A percentile compares a stretch with the other conserved stretches of the same genome.
These are phyloP conservation scores for Ceramica pisi DNA, from an alignment of 2,888 invertebrate species.

Conservation along the genomic window DNA sequence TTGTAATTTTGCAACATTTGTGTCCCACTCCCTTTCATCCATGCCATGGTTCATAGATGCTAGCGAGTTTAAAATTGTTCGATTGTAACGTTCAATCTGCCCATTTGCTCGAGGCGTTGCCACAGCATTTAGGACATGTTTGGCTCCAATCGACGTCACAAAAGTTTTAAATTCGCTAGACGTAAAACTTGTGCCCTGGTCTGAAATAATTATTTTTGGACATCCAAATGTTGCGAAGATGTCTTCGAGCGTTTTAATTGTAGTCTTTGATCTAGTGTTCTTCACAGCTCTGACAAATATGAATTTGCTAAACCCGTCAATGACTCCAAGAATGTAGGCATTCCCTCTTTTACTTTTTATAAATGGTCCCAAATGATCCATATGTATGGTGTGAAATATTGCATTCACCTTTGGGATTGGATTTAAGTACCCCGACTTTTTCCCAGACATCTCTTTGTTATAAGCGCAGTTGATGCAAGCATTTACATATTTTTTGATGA, in stretches of 20 bases:
- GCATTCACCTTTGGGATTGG: conserved; percentile 9
- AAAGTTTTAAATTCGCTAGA: neutral
- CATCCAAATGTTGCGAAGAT: conserved; percentile 7
- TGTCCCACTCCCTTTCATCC: neutral
- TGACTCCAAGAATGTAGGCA: conserved; percentile 1
- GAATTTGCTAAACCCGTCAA: conserved; percentile 17
- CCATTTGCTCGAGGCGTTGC: no score
- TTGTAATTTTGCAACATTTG: neutral
- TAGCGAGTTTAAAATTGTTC: no score
- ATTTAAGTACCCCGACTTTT: conserved; percentile 1
- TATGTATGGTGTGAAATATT: conserved; percentile 14
- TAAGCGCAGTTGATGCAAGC: conserved; percentile 10
- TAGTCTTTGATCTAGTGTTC: conserved; percentile 6
- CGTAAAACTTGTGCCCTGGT: conserved; percentile 20
- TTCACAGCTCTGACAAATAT: conserved; percentile 14
- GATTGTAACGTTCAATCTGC: no score
- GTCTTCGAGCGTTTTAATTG: conserved; percentile 11
- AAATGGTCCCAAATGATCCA: no score
- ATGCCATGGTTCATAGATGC: no score
- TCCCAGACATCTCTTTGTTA: no score
- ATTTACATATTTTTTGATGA: conserved; percentile 11
- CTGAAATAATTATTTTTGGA: conserved; percentile 10
- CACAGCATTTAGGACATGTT: conserved; percentile 2
- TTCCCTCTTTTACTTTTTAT: conserved; percentile 2
- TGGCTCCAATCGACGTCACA: conserved; percentile 1